These are phyloP conservation scores for Melinaea menophilus DNA, from an alignment of 2,888 invertebrate species.

Conservation along the genomic window DNA sequence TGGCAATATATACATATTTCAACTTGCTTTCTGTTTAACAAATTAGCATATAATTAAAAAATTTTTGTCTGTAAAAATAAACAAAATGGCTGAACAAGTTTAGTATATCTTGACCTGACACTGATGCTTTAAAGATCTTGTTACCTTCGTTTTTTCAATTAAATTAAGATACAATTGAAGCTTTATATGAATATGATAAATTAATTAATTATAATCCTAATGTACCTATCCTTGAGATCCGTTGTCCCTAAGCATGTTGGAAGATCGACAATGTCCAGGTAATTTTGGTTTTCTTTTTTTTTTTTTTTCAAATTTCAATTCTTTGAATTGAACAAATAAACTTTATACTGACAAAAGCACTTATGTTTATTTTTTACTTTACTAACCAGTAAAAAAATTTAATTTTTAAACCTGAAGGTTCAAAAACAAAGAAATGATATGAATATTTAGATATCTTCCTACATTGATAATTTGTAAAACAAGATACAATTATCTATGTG, in stretches of 20 bases:
- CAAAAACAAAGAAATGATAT: no score
- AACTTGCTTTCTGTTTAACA: conserved; percentile 36
- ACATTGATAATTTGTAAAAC: no score
- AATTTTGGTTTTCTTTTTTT: conserved; percentile 57
- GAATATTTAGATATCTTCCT: no score
- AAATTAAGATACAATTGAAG: conserved; percentile 34
- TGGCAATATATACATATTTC: conserved; percentile 17
- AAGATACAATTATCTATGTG: no score
- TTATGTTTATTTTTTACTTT: neutral
- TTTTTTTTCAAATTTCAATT: conserved; percentile 34
- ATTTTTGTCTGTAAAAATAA: neutral
- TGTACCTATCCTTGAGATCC: conserved; percentile 49
- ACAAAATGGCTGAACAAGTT: conserved; percentile 33
- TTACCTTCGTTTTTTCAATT: conserved; percentile 34
- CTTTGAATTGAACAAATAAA: neutral
- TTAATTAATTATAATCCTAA: conserved; percentile 40
- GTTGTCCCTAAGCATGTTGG: conserved; percentile 65
- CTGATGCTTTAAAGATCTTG: conserved; percentile 36
- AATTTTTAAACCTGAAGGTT: no score
- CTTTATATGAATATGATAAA: conserved; percentile 41
- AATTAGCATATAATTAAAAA: conserved; percentile 1
- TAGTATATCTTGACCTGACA: conserved; percentile 35
- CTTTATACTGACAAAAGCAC: neutral
- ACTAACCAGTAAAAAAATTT: no score
- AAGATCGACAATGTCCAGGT: conserved; percentile 66